These are phyloP conservation scores for Leucoraja ocellata DNA, from an alignment of 2,797 vertebrate genomes.

Conservation along the genomic window DNA sequence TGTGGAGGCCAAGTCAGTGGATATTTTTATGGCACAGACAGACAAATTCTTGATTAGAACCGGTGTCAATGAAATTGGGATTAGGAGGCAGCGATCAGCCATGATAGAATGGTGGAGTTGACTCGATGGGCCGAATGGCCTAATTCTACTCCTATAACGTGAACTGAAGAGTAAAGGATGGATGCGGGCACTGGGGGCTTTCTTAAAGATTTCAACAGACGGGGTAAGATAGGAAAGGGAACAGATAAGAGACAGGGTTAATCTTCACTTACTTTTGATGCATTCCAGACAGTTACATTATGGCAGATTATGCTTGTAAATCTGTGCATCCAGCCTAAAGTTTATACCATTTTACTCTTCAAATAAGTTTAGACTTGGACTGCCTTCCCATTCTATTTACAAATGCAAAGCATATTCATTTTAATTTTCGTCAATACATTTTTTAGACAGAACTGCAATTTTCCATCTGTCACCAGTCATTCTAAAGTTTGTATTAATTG, in stretches of 20 bases:
- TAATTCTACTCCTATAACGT: too few relatives aligned
- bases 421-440: conserved; percentile 19
- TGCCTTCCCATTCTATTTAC: neutral
- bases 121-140: too few relatives aligned
- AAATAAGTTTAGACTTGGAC: neutral
- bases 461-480: conserved; percentile 11
- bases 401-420: neutral
- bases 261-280: neutral
- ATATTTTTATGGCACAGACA: too few relatives aligned
- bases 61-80: too few relatives aligned
- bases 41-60: too few relatives aligned
- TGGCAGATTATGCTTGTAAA: neutral
- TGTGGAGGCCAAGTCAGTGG: too few relatives aligned
- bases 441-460: conserved; percentile 21
- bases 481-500: conserved; percentile 18
- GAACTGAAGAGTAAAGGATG: too few relatives aligned
- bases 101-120: too few relatives aligned
- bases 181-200: neutral
- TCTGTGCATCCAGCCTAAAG: too few relatives aligned
- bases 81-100: too few relatives aligned
- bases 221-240: neutral
- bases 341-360: neutral
- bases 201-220: neutral
- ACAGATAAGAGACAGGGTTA: neutral
- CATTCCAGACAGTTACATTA: neutral